Base-by-base conservation (phyloP, 2,888 invertebrate species). In the Petrolisthes cinctipes region DNA sequence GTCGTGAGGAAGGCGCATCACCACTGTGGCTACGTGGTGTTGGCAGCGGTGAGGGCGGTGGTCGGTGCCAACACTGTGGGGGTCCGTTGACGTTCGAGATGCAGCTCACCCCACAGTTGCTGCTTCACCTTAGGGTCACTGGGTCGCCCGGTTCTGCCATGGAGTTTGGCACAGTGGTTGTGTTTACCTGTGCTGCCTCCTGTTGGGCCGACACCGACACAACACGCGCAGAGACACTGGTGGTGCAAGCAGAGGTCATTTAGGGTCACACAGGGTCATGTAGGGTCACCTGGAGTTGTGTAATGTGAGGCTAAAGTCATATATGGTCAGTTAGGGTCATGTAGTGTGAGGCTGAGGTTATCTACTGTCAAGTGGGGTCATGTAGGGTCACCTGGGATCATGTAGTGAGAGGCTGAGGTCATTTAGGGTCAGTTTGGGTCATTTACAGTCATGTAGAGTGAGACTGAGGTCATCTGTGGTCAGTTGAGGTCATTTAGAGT, bases 151-250 rank as follows among this genome's bases (percentile, higher is more conserved):
- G 86, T n/a, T 90, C 91, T 6, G 94, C 95, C 91, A 93, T 97
- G 73, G 97, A 98, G 93, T 97, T 96, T 92, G 96, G 97, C 9
- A 97, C 97, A n/a, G 95, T 97, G 4, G 93, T 97, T 17, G 93
- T 97, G 20, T 97, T 95, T 92, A 96, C 97, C 1, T 98, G 98
- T 92, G 93, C 95, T 71, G 95, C 95, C 92, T 97, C 97, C 92
- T 98, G 98, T 93, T 97, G 97, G 97, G 68, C 73, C 6, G 88
- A 88, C n/a, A 82, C 75, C 56, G 88, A 88, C 71, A 82, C 71
- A 9, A n/a, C 78, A n/a, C 75, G 78, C 53, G 78, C 76, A 57
- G 88, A 88, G 75, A 61, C 71, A 54, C 53, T 88, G 17, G 78
- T 88, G 14, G 85, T 85, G 54, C 88, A 88, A 71, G 66, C 82